Conservation (phyloP, 1,140 invertebrate species). For the Triops longicaudatus region DNA sequence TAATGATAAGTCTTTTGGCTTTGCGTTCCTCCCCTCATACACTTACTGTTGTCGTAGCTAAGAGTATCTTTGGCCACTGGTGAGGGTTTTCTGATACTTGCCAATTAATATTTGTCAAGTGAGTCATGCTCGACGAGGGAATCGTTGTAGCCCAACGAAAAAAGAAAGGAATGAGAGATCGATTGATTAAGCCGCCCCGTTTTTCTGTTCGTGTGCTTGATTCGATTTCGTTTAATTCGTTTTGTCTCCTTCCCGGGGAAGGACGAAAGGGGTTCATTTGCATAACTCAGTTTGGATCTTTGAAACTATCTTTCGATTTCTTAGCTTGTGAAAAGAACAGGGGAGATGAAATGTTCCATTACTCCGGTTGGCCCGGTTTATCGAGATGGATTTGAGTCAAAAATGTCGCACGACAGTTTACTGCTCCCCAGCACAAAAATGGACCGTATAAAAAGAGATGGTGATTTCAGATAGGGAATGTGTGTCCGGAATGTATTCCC, state of each 20-base stretch:
- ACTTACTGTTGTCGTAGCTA: neutral
- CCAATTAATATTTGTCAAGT: conserved; percentile 2
- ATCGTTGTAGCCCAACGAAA: too few relatives aligned
- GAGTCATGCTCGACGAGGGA: neutral
- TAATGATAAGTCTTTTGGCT: neutral
- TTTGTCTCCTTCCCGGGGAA: neutral
- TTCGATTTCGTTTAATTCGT: neutral
- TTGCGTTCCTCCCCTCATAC: neutral
- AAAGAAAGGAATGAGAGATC: neutral
- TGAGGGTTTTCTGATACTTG: neutral
- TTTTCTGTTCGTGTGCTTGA: neutral
- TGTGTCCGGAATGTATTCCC: neutral
- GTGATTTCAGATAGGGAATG: conserved; percentile 1
- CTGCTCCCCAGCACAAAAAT: neutral
- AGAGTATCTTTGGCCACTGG: neutral
- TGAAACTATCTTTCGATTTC: neutral
- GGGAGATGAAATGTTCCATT: neutral
- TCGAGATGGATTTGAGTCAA: neutral
- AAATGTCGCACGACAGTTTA: neutral
- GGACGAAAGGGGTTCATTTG: neutral
- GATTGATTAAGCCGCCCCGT: neutral
- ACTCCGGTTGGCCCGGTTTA: neutral
- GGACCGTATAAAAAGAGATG: neutral
- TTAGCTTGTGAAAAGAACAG: neutral
- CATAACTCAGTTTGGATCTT: neutral